A percentile compares a stretch with the other conserved stretches of the same genome.
phyloP scores from a whole-genome alignment of 1,140 invertebrate genomes.

The Oedothorax gibbosus region DNA sequence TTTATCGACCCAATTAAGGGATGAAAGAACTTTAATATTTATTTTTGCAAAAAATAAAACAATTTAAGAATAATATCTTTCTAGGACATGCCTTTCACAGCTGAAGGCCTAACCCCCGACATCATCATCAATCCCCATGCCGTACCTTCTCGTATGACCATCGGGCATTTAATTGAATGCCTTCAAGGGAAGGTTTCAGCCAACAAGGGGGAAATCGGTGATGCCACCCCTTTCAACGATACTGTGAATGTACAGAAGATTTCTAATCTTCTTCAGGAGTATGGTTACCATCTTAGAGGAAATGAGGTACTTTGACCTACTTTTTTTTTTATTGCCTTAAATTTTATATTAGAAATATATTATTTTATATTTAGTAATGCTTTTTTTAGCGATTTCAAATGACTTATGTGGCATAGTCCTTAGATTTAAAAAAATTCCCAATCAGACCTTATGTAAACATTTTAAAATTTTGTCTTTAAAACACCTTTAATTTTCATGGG shows the following conservation, averaged over 20 bases:
- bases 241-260: constrained; percentile 99
- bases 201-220: constrained; percentile 95
- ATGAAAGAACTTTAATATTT: too few relatives aligned
- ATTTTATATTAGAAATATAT: neutral
- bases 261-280: constrained; percentile 94
- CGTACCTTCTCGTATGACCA: constrained; percentile 99
- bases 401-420: neutral
- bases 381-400: neutral
- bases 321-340: neutral
- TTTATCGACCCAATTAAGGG: too few relatives aligned
- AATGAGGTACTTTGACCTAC: constrained; percentile 79
- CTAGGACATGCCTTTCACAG: constrained; percentile 97
- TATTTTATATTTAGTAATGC: neutral
- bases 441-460: too few relatives aligned
- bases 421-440: too few relatives aligned
- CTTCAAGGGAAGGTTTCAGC: constrained; percentile 93
- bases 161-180: constrained; percentile 99
- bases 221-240: constrained; percentile 99
- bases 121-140: constrained; percentile 99
- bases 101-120: constrained; percentile 96
- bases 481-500: too few relatives aligned
- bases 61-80: constrained; percentile 58
- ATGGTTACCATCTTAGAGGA: constrained; percentile 95
- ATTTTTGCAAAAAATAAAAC: too few relatives aligned
- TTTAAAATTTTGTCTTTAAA: too few relatives aligned